Evolutionary conservation across 2,113 vertebrate genomes (phyloP).

Genomic region (Rhabdornis inornatus): DNA sequence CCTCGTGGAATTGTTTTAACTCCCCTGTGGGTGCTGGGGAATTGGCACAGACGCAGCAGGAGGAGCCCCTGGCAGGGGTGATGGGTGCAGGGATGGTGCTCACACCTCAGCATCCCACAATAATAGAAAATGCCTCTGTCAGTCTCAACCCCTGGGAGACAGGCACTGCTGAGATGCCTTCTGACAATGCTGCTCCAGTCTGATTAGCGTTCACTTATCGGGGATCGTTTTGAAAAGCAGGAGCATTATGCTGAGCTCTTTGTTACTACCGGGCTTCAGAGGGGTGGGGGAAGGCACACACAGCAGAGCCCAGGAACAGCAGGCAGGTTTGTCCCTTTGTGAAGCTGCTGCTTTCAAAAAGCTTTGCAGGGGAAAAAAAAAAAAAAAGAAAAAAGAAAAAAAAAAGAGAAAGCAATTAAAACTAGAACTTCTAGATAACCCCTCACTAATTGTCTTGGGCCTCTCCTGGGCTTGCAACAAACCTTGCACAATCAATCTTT

Average conservation of each 20-base stretch:
- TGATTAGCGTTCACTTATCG: conserved; percentile 49
- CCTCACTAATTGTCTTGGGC: not conserved
- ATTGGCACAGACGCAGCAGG: not conserved
- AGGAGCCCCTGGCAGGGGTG: not conserved
- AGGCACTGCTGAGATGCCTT: conserved; percentile 38
- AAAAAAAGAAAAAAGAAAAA: not conserved
- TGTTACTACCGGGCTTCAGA: conserved; percentile 6
- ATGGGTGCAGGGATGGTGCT: conserved; percentile 18
- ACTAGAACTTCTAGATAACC: conserved; percentile 26
- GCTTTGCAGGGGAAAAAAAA: not conserved
- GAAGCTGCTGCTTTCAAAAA: not conserved
- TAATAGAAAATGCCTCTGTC: conserved; percentile 62
- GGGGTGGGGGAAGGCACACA: not conserved
- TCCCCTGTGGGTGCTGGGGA: not conserved
- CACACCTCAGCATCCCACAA: conserved; percentile 56
- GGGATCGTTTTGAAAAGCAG: conserved; percentile 57
- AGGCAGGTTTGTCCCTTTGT: conserved; percentile 14
- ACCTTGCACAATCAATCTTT: not conserved
- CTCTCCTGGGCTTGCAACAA: not conserved
- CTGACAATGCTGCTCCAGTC: conserved; percentile 60
- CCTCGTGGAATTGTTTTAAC: not conserved
- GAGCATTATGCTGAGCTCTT: conserved; percentile 51
- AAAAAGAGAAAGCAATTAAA: conserved; percentile 23
- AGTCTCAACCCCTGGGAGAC: conserved; percentile 12
- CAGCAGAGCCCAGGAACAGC: not conserved